Evolutionary conservation across 2,888 invertebrate genomes (phyloP), one percentile per base, ranked within the genome.

Genomic region (Nasonia oneida): DNA sequence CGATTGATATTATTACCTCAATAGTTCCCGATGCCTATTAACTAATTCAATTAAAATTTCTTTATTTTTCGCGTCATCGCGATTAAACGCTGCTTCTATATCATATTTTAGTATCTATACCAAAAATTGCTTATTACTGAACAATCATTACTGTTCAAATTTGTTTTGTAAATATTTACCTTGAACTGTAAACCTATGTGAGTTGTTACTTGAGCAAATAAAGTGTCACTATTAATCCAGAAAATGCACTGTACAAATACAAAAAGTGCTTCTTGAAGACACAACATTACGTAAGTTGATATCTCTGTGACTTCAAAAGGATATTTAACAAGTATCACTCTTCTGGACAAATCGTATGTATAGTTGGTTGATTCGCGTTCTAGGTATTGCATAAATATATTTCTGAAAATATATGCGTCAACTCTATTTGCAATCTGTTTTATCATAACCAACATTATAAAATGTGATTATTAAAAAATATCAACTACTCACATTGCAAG

Each of bases 121-220:
- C 12, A 18, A 37, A 37, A 37, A 37, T 37, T 37, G 37, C 37
- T 37, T 37, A 37, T 37, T 37, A 37, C 4, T 37, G 37, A 37
- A 37, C 0, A 37, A 4, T 3, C 23, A 23, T 23, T 23, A 23
- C 23, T 5, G 37, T 37, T 37, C 4, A 37, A 37, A 37, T 37
- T 37, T 5, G 37, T 37, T 4, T 37, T 37, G 37, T 37, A 37
- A 39, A 39, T 2, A 6, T 4, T 6, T 39, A 71, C 78, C 18
- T 79, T 50, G 18, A 79, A 79, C 37, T 79, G 79, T 18, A 70
- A 15, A 15, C 33, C 47, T 2, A 70, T 50, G 15, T 79, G 70
- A 15, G 67, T 70, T 10, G 15, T 79, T 18, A 79, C 37, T 70
- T 79, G 79, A 47, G 70, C 70, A 18, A 79, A 79, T n/a, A 79